Evolutionary conservation across 2,113 vertebrate genomes (phyloP).

Genomic region (Protobothrops mucrosquamatus): DNA sequence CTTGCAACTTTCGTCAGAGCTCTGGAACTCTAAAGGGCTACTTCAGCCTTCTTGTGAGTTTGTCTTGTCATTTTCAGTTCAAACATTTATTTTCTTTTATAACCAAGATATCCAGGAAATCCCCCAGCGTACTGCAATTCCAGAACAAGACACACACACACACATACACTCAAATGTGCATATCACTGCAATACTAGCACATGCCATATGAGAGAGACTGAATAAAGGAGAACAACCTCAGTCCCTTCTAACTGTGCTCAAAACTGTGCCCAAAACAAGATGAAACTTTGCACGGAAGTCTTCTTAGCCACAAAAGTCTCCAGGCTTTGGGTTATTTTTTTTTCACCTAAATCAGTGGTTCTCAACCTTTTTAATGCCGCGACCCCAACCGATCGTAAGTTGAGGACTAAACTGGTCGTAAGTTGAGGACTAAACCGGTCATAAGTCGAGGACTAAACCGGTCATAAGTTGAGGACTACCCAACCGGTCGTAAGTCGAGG

Average conservation of each 20-base stretch:
- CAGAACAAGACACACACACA: neutral
- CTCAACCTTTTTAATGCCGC: no score
- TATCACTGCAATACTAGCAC: neutral
- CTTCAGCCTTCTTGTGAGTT: neutral
- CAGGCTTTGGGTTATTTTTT: neutral
- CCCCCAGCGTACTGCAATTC: neutral
- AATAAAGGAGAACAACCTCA: neutral
- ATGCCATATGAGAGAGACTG: neutral
- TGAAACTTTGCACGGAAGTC: neutral
- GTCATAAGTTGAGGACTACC: no score
- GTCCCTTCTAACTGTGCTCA: neutral
- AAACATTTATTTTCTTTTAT: neutral
- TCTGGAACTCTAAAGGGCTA: neutral
- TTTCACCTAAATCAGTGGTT: no score
- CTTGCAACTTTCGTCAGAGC: neutral
- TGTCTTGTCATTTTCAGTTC: neutral
- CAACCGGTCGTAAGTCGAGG: no score
- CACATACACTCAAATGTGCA: neutral
- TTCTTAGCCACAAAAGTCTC: neutral
- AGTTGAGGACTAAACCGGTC: no score
- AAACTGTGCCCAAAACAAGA: neutral
- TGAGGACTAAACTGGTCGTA: no score
- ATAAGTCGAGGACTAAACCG: no score
- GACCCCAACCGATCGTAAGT: no score
- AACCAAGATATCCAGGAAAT: neutral